Percentiles rank a stretch among this genome's conserved stretches.
Evolutionary conservation across 2,888 invertebrate species (phyloP).

Genomic region (Apotomis capreana): DNA sequence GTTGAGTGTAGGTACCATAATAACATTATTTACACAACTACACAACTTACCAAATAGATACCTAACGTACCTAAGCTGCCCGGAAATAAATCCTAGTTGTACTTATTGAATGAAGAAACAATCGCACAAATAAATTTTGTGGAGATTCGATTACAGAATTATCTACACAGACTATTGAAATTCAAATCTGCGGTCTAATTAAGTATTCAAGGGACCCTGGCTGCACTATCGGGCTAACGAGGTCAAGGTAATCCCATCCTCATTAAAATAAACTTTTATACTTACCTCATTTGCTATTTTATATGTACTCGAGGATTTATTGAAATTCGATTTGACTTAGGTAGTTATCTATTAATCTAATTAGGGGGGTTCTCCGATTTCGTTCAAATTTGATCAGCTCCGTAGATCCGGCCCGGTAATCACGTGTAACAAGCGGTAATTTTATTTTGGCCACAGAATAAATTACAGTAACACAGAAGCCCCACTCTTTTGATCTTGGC

Average conservation of each 20-base stretch:
- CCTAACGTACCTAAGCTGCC: too few relatives aligned
- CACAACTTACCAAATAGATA: too few relatives aligned
- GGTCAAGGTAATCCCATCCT: background rate
- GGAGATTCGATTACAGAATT: background rate
- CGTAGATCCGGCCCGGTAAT: too few relatives aligned
- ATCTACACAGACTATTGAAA: constrained; percentile 3
- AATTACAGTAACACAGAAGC: too few relatives aligned
- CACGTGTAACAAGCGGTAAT: too few relatives aligned
- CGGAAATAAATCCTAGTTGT: too few relatives aligned
- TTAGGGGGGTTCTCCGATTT: background rate
- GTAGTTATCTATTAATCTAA: background rate
- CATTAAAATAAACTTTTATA: background rate
- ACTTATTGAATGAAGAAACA: background rate
- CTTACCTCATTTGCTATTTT: background rate
- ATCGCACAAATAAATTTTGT: background rate
- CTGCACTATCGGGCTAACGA: background rate
- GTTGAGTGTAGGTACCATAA: too few relatives aligned
- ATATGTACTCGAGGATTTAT: background rate
- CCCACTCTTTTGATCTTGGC: too few relatives aligned
- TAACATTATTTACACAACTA: too few relatives aligned
- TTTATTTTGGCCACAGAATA: too few relatives aligned
- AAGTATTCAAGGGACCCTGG: background rate
- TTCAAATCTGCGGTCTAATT: constrained; percentile 10
- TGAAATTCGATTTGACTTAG: background rate
- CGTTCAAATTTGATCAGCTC: too few relatives aligned